Evolutionary conservation across 2,113 vertebrate genomes (phyloP).

Genomic region (Scolopax mira): DNA sequence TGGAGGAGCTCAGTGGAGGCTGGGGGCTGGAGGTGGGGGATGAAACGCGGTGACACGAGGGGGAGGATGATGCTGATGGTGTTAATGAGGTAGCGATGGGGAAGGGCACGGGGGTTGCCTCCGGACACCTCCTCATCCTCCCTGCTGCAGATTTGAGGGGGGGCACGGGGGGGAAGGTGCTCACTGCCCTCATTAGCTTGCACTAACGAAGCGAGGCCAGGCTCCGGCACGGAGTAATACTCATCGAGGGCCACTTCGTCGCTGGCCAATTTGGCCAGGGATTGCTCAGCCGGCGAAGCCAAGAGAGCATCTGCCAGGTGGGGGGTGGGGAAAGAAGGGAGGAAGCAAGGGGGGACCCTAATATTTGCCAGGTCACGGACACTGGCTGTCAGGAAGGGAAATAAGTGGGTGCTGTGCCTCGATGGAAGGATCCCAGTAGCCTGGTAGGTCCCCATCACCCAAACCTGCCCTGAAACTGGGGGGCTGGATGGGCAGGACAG

Average conservation of each 20-base stretch:
- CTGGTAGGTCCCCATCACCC: not conserved
- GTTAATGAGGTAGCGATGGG: not conserved
- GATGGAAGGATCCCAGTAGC: not conserved
- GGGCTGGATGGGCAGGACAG: not conserved
- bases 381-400: rapidly evolving
- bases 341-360: not conserved
- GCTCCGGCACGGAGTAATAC: not conserved
- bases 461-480: not conserved
- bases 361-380: too few relatives aligned
- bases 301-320: too few relatives aligned
- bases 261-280: not conserved
- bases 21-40: too few relatives aligned
- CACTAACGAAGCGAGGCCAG: constrained; percentile 27
- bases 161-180: not conserved
- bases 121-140: not conserved
- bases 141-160: not conserved
- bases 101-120: not conserved
- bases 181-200: not conserved
- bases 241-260: not conserved
- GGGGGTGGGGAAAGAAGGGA: not conserved
- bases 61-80: not conserved
- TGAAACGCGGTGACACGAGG: not conserved
- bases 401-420: not conserved
- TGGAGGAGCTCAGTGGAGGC: not conserved
- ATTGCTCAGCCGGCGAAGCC: too few relatives aligned